These are phyloP conservation scores for Ceyx erithaca DNA, from an alignment of 2,797 vertebrate genomes.

Conservation along the genomic window DNA sequence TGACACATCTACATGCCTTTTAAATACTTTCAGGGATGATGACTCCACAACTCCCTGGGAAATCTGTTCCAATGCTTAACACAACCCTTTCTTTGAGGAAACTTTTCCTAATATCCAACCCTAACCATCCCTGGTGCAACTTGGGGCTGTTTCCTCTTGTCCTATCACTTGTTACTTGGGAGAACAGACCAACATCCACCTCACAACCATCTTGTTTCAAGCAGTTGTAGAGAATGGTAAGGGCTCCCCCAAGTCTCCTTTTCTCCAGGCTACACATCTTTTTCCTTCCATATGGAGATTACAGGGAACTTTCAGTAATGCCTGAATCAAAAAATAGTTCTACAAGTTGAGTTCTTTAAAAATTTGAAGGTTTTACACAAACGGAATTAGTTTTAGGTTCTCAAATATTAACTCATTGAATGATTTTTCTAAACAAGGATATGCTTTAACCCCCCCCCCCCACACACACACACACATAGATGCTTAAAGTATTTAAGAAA, in stretches of 20 bases:
- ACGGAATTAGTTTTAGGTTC: neutral
- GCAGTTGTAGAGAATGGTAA: neutral
- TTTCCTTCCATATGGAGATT: neutral
- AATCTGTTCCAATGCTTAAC: neutral
- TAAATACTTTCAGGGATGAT: neutral
- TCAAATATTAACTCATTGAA: constrained; percentile 31
- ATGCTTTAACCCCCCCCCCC: neutral
- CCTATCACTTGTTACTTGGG: neutral
- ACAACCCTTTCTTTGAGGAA: neutral
- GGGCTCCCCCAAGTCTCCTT: neutral
- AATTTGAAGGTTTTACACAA: neutral
- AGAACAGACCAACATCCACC: neutral
- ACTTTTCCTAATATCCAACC: neutral
- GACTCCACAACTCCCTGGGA: neutral
- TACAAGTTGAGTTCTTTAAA: neutral
- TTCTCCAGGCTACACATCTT: neutral
- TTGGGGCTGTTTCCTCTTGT: neutral
- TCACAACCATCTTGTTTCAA: neutral
- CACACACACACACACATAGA: too few species aligned
- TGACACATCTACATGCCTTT: neutral
- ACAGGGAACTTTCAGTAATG: neutral
- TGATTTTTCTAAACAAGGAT: constrained; percentile 41
- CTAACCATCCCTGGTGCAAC: neutral
- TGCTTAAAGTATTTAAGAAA: constrained; percentile 32
- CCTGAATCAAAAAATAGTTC: neutral